Evolutionary conservation across 2,888 invertebrate genomes (phyloP).

Genomic region (Caenorhabditis virilis): DNA sequence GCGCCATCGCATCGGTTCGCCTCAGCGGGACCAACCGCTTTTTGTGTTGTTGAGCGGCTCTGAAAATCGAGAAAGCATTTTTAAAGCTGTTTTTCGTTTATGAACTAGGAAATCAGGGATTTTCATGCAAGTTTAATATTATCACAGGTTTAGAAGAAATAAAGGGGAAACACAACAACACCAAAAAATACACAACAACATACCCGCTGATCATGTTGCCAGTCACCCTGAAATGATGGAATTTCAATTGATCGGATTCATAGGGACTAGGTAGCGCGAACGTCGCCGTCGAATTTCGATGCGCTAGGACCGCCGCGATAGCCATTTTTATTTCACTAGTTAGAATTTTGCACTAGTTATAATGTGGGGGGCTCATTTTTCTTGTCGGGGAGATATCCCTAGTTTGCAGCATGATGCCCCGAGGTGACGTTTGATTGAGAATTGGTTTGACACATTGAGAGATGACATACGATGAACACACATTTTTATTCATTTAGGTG

Average conservation of each 20-base stretch:
- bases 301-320: constrained; percentile 54
- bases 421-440: too few relatives aligned
- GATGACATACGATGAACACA: too few relatives aligned
- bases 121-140: not conserved
- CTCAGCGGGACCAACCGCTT: constrained; percentile 66
- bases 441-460: too few relatives aligned
- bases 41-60: constrained; percentile 68
- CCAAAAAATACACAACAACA: constrained; percentile 18
- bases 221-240: constrained; percentile 64
- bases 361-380: too few relatives aligned
- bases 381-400: too few relatives aligned
- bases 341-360: too few relatives aligned
- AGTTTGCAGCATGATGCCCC: too few relatives aligned
- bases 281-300: constrained; percentile 43
- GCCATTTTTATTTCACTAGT: too few relatives aligned
- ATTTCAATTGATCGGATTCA: constrained; percentile 41
- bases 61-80: constrained; percentile 27
- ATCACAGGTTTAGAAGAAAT: not conserved
- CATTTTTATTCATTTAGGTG: too few relatives aligned
- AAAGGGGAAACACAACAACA: not conserved
- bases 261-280: constrained; percentile 42
- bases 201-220: constrained; percentile 68
- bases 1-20: constrained; percentile 66
- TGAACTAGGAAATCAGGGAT: too few relatives aligned
- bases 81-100: too few relatives aligned